Percentiles rank a stretch among this genome's conserved stretches.
Conservation (phyloP, 2,888 invertebrate genomes). For the Drosophila lacicola region DNA sequence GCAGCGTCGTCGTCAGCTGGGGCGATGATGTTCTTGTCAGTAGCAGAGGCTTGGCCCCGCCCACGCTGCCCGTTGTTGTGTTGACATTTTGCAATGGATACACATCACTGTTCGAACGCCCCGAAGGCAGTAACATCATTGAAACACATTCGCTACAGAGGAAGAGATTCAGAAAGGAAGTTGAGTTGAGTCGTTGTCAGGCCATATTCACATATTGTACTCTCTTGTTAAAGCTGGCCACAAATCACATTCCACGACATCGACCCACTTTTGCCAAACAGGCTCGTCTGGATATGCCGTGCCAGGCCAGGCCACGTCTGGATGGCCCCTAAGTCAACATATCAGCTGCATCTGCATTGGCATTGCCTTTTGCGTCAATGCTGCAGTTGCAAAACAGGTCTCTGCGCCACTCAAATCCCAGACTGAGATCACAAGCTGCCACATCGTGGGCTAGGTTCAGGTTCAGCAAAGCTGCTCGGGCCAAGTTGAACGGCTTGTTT, state of each 20-base stretch:
- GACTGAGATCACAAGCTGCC: slow-evolving; percentile 30
- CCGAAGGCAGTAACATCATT: slow-evolving; percentile 85
- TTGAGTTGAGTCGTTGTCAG: slow-evolving; percentile 43
- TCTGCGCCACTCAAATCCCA: slow-evolving; percentile 22
- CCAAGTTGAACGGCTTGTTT: slow-evolving; percentile 65
- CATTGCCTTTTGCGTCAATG: slow-evolving; percentile 26
- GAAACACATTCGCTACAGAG: slow-evolving; percentile 82
- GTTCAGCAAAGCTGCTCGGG: slow-evolving; percentile 56
- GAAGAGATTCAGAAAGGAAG: slow-evolving; percentile 3
- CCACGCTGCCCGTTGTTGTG: slow-evolving; percentile 50
- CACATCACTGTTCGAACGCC: slow-evolving; percentile 84
- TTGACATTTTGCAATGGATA: slow-evolving; percentile 78
- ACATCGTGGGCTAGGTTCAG: slow-evolving; percentile 75
- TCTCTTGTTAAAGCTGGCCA: slow-evolving; percentile 26
- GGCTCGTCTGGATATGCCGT: slow-evolving; percentile 65
- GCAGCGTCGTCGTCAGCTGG: slow-evolving; percentile 66
- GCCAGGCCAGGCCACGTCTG: slow-evolving; percentile 16
- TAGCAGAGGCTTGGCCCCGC: slow-evolving; percentile 67
- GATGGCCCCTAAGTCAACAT: slow-evolving; percentile 72
- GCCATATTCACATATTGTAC: slow-evolving; percentile 57
- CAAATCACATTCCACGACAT: slow-evolving; percentile 70
- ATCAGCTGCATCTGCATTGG: slow-evolving; percentile 35
- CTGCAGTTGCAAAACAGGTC: slow-evolving; percentile 61
- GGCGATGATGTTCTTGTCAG: slow-evolving; percentile 79
- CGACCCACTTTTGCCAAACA: slow-evolving; percentile 70